Evolutionary conservation across 1,140 invertebrate species (phyloP).

Genomic region (Gonatopus flavifemur): DNA sequence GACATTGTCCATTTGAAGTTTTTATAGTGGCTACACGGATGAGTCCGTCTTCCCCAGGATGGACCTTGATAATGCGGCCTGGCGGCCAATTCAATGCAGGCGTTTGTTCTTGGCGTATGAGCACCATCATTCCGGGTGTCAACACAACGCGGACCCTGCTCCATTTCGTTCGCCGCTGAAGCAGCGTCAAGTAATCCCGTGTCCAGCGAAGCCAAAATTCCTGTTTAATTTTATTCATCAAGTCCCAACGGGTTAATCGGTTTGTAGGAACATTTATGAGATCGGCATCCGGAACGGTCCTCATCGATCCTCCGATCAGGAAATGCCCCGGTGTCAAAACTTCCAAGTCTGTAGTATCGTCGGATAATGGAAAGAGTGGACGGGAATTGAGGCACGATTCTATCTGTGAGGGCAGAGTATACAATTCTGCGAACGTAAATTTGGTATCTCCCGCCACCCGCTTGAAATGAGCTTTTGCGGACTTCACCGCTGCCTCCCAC

Average conservation of each 20-base stretch:
- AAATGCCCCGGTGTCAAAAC: conserved; percentile 34
- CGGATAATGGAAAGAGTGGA: too few species aligned
- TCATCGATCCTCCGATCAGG: conserved; percentile 23
- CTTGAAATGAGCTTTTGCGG: conserved; percentile 3
- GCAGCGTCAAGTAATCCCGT: conserved; percentile 16
- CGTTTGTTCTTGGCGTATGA: conserved; percentile 2
- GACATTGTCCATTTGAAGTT: not conserved
- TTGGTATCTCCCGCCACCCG: conserved; percentile 2
- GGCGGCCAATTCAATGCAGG: conserved; percentile 20
- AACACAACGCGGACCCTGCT: not conserved
- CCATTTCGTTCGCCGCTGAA: conserved; percentile 23
- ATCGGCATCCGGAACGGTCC: conserved; percentile 11
- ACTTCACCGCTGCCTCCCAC: not conserved
- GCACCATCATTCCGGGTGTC: conserved; percentile 16
- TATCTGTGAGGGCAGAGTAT: conserved; percentile 24
- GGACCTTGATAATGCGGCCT: conserved; percentile 7
- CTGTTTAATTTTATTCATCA: conserved; percentile 12
- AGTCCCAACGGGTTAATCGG: conserved; percentile 22
- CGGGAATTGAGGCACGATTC: conserved; percentile 36
- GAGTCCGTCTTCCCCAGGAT: conserved; percentile 14
- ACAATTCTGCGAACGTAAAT: conserved; percentile 30
- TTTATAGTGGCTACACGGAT: conserved; percentile 7
- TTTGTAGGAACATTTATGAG: not conserved
- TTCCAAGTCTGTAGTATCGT: conserved; percentile 17
- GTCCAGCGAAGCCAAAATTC: conserved; percentile 21